Conservation (phyloP, 2,888 invertebrate genomes). For the Oeneis ivallda region DNA sequence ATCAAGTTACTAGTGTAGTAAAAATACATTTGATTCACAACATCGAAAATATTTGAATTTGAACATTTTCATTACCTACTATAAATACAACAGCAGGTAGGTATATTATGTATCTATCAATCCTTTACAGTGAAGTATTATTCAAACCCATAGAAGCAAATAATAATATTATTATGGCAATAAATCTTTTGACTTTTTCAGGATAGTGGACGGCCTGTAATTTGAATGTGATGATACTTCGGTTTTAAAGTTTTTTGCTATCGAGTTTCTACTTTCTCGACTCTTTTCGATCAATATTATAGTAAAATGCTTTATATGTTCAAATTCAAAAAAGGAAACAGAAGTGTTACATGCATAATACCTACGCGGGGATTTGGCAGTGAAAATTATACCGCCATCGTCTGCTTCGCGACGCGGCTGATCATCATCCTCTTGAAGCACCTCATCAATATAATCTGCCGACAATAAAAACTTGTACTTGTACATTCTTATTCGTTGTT, state of each 20-base stretch:
- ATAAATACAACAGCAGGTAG: too few relatives aligned
- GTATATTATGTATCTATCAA: background rate
- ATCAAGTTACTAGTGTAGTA: constrained; percentile 28
- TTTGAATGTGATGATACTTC: too few relatives aligned
- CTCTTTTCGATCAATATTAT: too few relatives aligned
- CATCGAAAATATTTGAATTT: constrained; percentile 41
- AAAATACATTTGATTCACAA: constrained; percentile 35
- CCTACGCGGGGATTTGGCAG: constrained; percentile 94
- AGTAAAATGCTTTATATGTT: constrained; percentile 42
- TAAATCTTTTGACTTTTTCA: too few relatives aligned
- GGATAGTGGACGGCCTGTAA: too few relatives aligned
- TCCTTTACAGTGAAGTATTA: background rate
- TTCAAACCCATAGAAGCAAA: background rate
- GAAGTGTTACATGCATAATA: constrained; percentile 75
- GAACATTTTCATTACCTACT: constrained; percentile 35
- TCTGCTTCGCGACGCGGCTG: constrained; percentile 83
- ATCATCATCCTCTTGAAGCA: constrained; percentile 84
- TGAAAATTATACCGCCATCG: constrained; percentile 94
- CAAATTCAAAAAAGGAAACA: constrained; percentile 67
- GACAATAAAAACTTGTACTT: constrained; percentile 42
- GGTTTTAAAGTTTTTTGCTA: too few relatives aligned
- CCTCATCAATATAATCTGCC: constrained; percentile 92
- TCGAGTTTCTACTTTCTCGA: too few relatives aligned
- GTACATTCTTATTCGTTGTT: background rate
- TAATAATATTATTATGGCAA: background rate